Base-by-base conservation (phyloP, 2,888 invertebrate species). In the Macrophya annulata region DNA sequence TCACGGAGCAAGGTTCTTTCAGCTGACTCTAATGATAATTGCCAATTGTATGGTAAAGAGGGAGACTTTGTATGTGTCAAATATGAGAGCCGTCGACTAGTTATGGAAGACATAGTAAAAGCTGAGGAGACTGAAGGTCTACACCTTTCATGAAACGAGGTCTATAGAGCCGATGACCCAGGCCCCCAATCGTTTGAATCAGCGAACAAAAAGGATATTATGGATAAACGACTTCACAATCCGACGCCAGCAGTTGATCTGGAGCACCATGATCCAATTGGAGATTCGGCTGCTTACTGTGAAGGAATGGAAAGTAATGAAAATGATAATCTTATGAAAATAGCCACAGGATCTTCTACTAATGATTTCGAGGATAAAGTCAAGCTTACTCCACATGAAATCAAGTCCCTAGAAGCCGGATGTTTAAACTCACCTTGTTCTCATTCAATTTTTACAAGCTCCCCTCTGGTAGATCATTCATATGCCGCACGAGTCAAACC, bases 161-260 rank as follows among this genome's bases (percentile, higher is more conserved):
- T 55, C 55, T 55, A 55, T 55, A 6, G 55, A 55, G 55, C 55
- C 55, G n/a, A 55, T 55, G n/a, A n/a, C 55, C n/a, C 55, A 55
- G 55, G n/a, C n/a, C 55, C n/a, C 55, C 55, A 55, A 55, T 55
- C n/a, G n/a, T 55, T 55, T n/a, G 55, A 55, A 55, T 55, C 55
- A 55, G n/a, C 55, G 55, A 55, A n/a, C 17, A n/a, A n/a, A 55
- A 55, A 55, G n/a, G 5, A 55, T 55, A 55, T 55, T 55, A 55
- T 55, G 55, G 55, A 55, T n/a, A n/a, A 55, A 55, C 55, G 5
- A 55, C 55, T 55, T 55, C 55, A 55, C n/a, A 55, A 55, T 55
- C n/a, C n/a, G n/a, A 55, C 55, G 4, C 55, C 55, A 55, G 55
- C 17, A 55, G n/a, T 55, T 55, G 17, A 55, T 55, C 55, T n/a